Evolutionary conservation across 2,113 vertebrate genomes (phyloP), one percentile per base, ranked within the genome.

Genomic region (Ceyx margarethae): DNA sequence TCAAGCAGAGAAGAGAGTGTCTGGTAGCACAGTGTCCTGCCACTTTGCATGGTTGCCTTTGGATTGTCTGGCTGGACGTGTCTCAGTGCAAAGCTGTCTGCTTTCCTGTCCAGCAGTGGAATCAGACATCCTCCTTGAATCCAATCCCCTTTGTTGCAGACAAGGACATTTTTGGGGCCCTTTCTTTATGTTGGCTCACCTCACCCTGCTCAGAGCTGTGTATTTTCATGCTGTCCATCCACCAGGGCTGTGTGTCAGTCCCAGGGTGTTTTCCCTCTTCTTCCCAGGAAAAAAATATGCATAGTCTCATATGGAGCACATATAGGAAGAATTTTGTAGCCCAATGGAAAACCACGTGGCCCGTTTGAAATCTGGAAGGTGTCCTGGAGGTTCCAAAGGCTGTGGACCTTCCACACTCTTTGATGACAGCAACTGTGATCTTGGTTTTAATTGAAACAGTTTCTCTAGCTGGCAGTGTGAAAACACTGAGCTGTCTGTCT

Each of bases 401-500:
- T 26, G 4, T 20, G n/a, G 84, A 37, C 61, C 56, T 64, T 48
- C 13, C 31, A 15, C 3, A 3, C 13, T 48, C 58, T 68, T 54
- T 64, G 67, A 6, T 57, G 74, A 37, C 53, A 43, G 79, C 74
- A 81, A 57, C 54, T 45, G 29, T 65, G 78, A 50, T 56, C 81
- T 69, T 80, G 56, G 50, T 66, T 90, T 66, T 81, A 31, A 53
- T 23, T 4, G 2, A 15, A 84, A 53, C 13, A 35, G 31, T 40
- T 83, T 68, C 67, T 77, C 76, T 58, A 53, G 31, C 65, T 92
- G 90, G 68, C 31, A 71, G 10, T 25, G 40, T 1, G 1, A 57
- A 87, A 89, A 51, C 58, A 77, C 61, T 1, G 14, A 93, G 87
- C 87, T 91, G 91, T 91, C 95, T 89, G 75, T 91, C 93, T 96